Conservation (phyloP, 2,113 vertebrate species). For the Odocoileus virginianus region DNA sequence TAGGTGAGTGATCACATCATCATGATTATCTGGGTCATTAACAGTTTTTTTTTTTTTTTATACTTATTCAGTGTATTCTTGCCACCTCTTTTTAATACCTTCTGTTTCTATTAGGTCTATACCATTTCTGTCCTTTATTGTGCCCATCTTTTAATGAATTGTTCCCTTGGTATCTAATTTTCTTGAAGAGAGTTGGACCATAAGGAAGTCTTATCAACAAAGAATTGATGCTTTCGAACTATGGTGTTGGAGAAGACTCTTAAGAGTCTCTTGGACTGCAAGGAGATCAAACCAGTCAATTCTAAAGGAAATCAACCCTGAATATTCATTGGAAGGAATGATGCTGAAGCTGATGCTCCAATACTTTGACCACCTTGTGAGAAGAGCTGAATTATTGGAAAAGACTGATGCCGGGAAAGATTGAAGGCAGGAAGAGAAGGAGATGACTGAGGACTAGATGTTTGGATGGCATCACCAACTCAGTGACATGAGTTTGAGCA, state of each 20-base stretch:
- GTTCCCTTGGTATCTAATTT: background rate
- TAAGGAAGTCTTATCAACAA: background rate
- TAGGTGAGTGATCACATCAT: background rate
- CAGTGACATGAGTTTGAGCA: background rate
- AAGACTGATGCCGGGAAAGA: background rate
- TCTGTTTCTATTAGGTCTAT: background rate
- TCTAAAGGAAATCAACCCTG: background rate
- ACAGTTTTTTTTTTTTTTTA: background rate
- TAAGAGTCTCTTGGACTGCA: background rate
- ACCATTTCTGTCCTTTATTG: background rate
- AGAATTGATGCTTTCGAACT: background rate
- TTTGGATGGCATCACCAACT: background rate
- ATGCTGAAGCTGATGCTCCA: background rate
- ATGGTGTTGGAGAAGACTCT: background rate
- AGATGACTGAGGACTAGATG: background rate
- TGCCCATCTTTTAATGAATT: background rate
- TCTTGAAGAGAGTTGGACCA: background rate
- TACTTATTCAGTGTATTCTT: background rate
- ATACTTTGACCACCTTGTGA: background rate
- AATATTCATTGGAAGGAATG: background rate
- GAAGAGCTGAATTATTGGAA: background rate
- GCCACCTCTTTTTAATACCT: background rate
- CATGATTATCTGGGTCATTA: background rate
- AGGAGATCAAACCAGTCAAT: background rate
- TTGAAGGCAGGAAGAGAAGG: background rate